Conservation (phyloP, 2,888 invertebrate genomes). For the Agrochola lychnidis region DNA sequence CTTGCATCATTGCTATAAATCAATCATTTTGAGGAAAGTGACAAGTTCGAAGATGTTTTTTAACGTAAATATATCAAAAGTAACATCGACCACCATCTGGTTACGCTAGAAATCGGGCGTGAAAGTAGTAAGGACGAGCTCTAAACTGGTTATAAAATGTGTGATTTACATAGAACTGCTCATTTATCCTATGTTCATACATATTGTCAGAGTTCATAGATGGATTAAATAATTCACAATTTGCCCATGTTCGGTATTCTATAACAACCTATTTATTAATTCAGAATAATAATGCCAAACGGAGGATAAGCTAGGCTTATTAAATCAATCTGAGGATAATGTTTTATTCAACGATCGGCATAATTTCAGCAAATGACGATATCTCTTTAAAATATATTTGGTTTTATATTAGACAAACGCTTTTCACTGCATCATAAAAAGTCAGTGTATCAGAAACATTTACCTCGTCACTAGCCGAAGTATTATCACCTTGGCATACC, state of each 20-base stretch:
- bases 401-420: slow-evolving; percentile 12
- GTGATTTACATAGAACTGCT: slow-evolving; percentile 80
- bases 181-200: slow-evolving; percentile 70
- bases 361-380: slow-evolving; percentile 15
- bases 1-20: slow-evolving; percentile 55
- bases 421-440: slow-evolving; percentile 25
- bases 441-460: slow-evolving; percentile 59
- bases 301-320: slow-evolving; percentile 14
- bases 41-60: slow-evolving; percentile 33
- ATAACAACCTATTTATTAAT: slow-evolving; percentile 38
- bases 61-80: slow-evolving; percentile 72
- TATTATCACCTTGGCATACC: slow-evolving; percentile 84
- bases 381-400: slow-evolving; percentile 13
- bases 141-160: slow-evolving; percentile 81
- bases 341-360: slow-evolving; percentile 42
- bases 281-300: slow-evolving; percentile 43
- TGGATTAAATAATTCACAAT: slow-evolving; percentile 61
- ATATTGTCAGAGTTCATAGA: slow-evolving; percentile 65
- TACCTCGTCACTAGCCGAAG: slow-evolving; percentile 75
- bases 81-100: slow-evolving; percentile 73
- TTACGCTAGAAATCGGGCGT: slow-evolving; percentile 83
- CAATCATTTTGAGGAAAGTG: slow-evolving; percentile 52
- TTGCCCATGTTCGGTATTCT: slow-evolving; percentile 49
- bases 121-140: slow-evolving; percentile 83
- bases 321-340: slow-evolving; percentile 38